A percentile compares a stretch with the other conserved stretches of the same genome.
phyloP scores from a whole-genome alignment of 2,888 invertebrate genomes.

The Cheilosia variabilis region DNA sequence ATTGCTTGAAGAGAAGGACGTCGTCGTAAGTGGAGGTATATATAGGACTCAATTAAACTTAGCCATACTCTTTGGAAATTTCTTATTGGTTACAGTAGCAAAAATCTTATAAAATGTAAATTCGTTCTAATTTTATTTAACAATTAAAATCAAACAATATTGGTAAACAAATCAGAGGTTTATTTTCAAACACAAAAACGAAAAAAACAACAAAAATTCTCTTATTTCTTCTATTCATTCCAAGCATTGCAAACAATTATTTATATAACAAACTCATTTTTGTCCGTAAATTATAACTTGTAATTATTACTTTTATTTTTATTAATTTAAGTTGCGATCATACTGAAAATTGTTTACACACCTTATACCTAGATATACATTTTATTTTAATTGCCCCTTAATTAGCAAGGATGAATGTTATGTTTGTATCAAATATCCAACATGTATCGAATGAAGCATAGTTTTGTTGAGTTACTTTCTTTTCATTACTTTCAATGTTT shows the following conservation, averaged over 20 bases:
- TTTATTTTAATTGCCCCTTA: constrained; percentile 41
- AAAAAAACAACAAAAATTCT: constrained; percentile 20
- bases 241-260: constrained; percentile 48
- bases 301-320: constrained; percentile 17
- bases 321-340: constrained; percentile 32
- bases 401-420: constrained; percentile 40
- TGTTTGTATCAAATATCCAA: constrained; percentile 61
- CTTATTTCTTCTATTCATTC: background rate
- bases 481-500: constrained; percentile 29
- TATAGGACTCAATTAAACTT: constrained; percentile 82
- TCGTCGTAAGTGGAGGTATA: constrained; percentile 86
- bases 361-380: constrained; percentile 15
- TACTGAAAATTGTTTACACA: constrained; percentile 22
- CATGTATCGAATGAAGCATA: constrained; percentile 48
- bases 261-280: constrained; percentile 6
- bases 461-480: constrained; percentile 36
- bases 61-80: constrained; percentile 83
- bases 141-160: constrained; percentile 37
- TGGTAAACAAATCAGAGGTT: constrained; percentile 44
- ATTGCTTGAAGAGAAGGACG: constrained; percentile 92
- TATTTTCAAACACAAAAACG: constrained; percentile 30
- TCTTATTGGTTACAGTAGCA: constrained; percentile 83
- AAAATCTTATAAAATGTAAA: constrained; percentile 81
- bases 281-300: constrained; percentile 2
- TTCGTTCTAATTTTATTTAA: constrained; percentile 58